phyloP scores from a whole-genome alignment of 2,797 vertebrate genomes.

The Staurois parvus region DNA sequence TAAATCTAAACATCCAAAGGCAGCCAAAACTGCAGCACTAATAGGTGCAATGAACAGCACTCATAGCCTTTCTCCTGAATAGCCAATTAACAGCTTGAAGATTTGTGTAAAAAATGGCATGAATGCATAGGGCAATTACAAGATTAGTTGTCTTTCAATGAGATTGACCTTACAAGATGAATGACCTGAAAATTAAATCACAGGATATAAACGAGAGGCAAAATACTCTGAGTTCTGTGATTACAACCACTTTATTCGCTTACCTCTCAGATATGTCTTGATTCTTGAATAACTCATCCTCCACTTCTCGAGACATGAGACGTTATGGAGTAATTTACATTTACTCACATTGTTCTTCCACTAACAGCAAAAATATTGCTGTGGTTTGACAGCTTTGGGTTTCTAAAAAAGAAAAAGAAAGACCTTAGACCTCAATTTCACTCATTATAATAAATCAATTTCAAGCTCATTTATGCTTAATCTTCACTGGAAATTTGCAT shows the following conservation, averaged over 20 bases:
- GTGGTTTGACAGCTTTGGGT: constrained; percentile 64
- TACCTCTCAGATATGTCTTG: background rate
- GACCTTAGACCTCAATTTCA: constrained; percentile 73
- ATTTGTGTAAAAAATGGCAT: constrained; percentile 10
- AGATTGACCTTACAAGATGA: constrained; percentile 38
- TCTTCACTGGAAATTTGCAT: constrained; percentile 78
- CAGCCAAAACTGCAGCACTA: background rate
- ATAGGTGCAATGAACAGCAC: background rate
- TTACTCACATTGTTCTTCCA: constrained; percentile 68
- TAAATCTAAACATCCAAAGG: background rate
- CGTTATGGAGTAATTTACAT: constrained; percentile 45
- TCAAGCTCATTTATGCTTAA: constrained; percentile 77
- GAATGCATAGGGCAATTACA: constrained; percentile 10
- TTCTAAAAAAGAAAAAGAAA: constrained; percentile 65
- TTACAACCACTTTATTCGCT: constrained; percentile 27
- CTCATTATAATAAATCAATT: constrained; percentile 80
- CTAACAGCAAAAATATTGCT: constrained; percentile 66
- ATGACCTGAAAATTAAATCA: constrained; percentile 43
- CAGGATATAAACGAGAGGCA: background rate
- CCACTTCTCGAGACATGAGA: constrained; percentile 26
- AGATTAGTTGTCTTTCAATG: constrained; percentile 35
- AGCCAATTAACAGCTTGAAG: constrained; percentile 5
- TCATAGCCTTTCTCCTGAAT: constrained; percentile 2
- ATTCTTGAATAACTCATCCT: constrained; percentile 13
- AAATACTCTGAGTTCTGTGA: constrained; percentile 15